Base-by-base conservation (phyloP, 2,888 invertebrate species). In the Athripsodes cinereus region DNA sequence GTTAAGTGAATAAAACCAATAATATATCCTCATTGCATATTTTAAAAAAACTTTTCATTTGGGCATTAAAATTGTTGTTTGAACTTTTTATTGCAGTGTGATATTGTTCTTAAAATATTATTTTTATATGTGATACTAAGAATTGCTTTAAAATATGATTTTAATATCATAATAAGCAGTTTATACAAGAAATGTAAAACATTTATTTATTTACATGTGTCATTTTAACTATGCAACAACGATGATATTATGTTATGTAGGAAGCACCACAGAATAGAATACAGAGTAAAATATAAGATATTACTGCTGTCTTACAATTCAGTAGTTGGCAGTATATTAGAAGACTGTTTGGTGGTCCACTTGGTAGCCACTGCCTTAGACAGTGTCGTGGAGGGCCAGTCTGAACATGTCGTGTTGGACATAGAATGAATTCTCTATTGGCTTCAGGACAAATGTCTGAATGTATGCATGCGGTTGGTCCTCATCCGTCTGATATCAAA, bases 401-500 rank as follows among this genome's bases (percentile, higher is more conserved):
- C 96, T 85, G 83, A 96, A 96, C 75, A 93, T 87, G 78, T 96
- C 96, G 76, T 96, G 94, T 78, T 92, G 91, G 72, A 96, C 88
- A 81, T 90, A 95, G 84, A 90, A 96, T 72, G 88, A 89, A 73
- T 82, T 87, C 74, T 85, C 89, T 72, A 89, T 84, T 67, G 92
- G 92, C 81, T 91, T 93, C 79, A 96, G 81, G 68, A 94, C 87
- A 85, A 96, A 96, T 66, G 89, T 90, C 81, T 97, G 96, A 71
- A 87, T 87, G 81, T 93, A 97, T 66, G 91, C 90, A 74, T 96
- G 93, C 67, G 93, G 91, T 70, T 88, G 91, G 80, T 96, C 96
- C 68, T 95, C 94, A 76, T 96, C 95, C 68, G 94, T 95, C 95
- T 96, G 82, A 73, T 74, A 73, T 72, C 74, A 76, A 58, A 60